Percentiles rank a stretch among this genome's conserved stretches.
phyloP scores from a whole-genome alignment of 2,888 invertebrate genomes.

The Clusia tigrina region DNA sequence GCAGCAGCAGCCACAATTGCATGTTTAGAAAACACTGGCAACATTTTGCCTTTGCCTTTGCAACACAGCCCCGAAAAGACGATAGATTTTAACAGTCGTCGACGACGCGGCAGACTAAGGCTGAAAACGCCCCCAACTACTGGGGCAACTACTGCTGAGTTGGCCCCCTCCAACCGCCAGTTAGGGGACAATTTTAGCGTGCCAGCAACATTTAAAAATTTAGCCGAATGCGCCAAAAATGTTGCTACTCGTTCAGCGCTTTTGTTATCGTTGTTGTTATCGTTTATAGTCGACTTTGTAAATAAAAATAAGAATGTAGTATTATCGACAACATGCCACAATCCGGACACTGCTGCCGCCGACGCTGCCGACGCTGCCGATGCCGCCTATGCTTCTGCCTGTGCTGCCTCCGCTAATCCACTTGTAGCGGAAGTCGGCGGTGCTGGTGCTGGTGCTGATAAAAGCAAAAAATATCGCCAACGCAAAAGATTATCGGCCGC shows the following conservation, averaged over 20 bases:
- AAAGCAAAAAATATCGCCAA: conserved; percentile 16
- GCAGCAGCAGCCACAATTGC: conserved; percentile 29
- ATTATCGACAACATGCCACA: conserved; percentile 45
- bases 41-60: conserved; percentile 37
- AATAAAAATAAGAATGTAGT: conserved; percentile 54
- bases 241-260: conserved; percentile 39
- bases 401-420: not conserved
- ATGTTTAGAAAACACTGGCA: conserved; percentile 35
- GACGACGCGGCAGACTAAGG: conserved; percentile 64
- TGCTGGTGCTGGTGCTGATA: conserved; percentile 20
- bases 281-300: conserved; percentile 51
- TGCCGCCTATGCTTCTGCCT: not conserved
- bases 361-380: not conserved
- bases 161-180: conserved; percentile 28
- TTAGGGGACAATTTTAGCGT: conserved; percentile 20
- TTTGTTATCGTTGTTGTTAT: conserved; percentile 54
- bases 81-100: conserved; percentile 61
- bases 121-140: conserved; percentile 30
- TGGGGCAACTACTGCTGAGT: conserved; percentile 26
- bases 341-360: not conserved
- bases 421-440: not conserved
- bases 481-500: not conserved
- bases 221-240: conserved; percentile 23
- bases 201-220: conserved; percentile 29
- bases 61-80: conserved; percentile 39